Evolutionary conservation across 2,113 vertebrate genomes (phyloP).

Genomic region (Regulus satrapa): DNA sequence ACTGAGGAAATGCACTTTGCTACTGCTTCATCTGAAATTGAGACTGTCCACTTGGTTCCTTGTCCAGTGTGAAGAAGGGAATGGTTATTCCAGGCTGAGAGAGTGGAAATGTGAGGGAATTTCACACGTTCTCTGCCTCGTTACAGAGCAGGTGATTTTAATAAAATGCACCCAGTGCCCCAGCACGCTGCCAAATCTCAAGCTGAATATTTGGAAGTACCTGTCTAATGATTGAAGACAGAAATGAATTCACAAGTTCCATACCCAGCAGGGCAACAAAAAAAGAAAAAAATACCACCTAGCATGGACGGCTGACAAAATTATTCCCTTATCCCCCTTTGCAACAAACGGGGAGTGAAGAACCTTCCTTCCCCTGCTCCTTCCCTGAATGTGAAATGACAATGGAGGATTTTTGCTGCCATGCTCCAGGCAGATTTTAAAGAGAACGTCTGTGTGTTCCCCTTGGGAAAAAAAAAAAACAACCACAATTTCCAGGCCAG

Average conservation of each 20-base stretch:
- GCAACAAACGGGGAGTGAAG: not conserved
- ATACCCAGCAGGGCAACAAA: not conserved
- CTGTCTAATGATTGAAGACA: not conserved
- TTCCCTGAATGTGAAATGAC: not conserved
- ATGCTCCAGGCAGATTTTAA: not conserved
- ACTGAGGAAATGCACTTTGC: not conserved
- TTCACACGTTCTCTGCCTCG: rapidly evolving
- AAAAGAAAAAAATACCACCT: not conserved
- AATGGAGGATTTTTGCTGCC: not conserved
- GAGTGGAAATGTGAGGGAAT: not conserved
- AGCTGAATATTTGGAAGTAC: not conserved
- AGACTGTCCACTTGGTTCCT: not conserved
- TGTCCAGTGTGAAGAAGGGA: not conserved
- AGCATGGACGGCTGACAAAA: not conserved
- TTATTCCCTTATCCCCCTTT: not conserved
- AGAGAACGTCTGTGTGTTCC: not conserved
- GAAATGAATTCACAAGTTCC: not conserved
- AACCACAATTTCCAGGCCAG: not conserved
- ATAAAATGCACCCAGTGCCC: not conserved
- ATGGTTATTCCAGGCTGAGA: not conserved
- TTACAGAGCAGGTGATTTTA: not conserved
- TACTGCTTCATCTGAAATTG: not conserved
- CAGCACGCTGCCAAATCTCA: not conserved
- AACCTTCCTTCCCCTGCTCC: not conserved
- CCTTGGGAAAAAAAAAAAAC: not conserved